Percentiles rank a stretch among this genome's conserved stretches.
Evolutionary conservation across 1,140 invertebrate species (phyloP).

Genomic region (Drosophila elegans): DNA sequence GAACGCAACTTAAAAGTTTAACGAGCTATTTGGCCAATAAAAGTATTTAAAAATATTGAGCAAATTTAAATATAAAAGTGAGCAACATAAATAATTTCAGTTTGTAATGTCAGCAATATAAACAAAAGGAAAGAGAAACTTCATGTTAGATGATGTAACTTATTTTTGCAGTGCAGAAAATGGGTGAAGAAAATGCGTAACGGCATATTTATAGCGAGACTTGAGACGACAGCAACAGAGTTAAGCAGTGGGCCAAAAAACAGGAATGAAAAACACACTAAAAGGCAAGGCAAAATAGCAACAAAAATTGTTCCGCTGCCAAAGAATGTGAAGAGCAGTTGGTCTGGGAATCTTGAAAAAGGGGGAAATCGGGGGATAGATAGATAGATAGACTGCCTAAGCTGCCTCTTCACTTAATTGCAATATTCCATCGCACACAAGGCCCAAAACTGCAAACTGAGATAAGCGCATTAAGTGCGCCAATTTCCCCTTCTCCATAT

Average conservation of each 20-base stretch:
- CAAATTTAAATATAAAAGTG: too few relatives aligned
- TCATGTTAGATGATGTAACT: too few relatives aligned
- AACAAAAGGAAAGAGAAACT: too few relatives aligned
- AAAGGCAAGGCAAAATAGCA: slow-evolving; percentile 12
- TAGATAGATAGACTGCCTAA: slow-evolving; percentile 43
- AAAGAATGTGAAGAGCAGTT: slow-evolving; percentile 19
- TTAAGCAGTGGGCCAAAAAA: slow-evolving; percentile 17
- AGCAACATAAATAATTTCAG: too few relatives aligned
- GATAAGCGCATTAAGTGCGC: slow-evolving; percentile 48
- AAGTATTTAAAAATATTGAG: too few relatives aligned
- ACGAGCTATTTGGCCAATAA: too few relatives aligned
- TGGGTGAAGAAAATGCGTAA: slow-evolving; percentile 37
- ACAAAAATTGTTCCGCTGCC: slow-evolving; percentile 26
- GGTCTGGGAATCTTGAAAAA: not conserved
- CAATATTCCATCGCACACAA: slow-evolving; percentile 46
- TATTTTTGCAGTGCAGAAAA: not conserved
- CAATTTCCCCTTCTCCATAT: slow-evolving; percentile 2
- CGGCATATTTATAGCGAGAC: slow-evolving; percentile 51
- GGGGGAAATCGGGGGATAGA: not conserved
- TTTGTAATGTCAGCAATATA: too few relatives aligned
- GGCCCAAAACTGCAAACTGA: slow-evolving; percentile 36
- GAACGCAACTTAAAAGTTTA: too few relatives aligned
- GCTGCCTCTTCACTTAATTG: slow-evolving; percentile 59
- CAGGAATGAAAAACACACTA: slow-evolving; percentile 2
- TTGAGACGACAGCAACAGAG: slow-evolving; percentile 50